Percentiles rank a stretch among this genome's conserved stretches.
Conservation (phyloP, 2,888 invertebrate genomes). For the Parnassius orleans region DNA sequence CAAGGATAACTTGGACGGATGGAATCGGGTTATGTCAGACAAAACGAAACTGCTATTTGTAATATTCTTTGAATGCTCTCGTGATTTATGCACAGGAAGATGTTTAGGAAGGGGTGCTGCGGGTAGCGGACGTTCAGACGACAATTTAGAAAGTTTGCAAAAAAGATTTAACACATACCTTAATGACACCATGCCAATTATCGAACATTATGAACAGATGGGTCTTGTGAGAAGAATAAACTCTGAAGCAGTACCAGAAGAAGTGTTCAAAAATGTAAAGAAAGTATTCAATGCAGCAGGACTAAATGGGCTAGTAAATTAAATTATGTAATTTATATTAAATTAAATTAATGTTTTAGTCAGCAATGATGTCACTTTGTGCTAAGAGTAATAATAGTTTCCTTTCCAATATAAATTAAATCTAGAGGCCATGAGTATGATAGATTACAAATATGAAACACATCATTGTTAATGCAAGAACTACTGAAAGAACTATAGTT, state of each 20-base stretch:
- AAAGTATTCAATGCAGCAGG: slow-evolving; percentile 70
- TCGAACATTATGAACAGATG: slow-evolving; percentile 87
- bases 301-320: slow-evolving; percentile 48
- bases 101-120: slow-evolving; percentile 93
- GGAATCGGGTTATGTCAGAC: slow-evolving; percentile 91
- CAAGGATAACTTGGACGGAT: slow-evolving; percentile 97
- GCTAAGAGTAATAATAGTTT: slow-evolving; percentile 13
- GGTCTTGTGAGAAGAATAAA: slow-evolving; percentile 88
- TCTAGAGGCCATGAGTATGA: slow-evolving; percentile 17
- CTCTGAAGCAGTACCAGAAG: slow-evolving; percentile 83
- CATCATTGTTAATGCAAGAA: slow-evolving; percentile 7
- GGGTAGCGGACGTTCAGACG: slow-evolving; percentile 92
- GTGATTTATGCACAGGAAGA: slow-evolving; percentile 90
- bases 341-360: slow-evolving; percentile 42
- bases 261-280: slow-evolving; percentile 84
- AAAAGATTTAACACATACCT: slow-evolving; percentile 93
- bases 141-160: slow-evolving; percentile 92
- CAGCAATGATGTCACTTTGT: slow-evolving; percentile 19
- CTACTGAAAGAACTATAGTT: neutral
- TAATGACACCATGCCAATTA: slow-evolving; percentile 94
- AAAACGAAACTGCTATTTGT: slow-evolving; percentile 93
- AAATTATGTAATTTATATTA: slow-evolving; percentile 32
- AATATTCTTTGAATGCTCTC: slow-evolving; percentile 94
- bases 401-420: slow-evolving; percentile 10
- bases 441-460: slow-evolving; percentile 19